These are phyloP conservation scores for Crematogaster levior DNA, from an alignment of 2,888 invertebrate genomes.

Conservation along the genomic window DNA sequence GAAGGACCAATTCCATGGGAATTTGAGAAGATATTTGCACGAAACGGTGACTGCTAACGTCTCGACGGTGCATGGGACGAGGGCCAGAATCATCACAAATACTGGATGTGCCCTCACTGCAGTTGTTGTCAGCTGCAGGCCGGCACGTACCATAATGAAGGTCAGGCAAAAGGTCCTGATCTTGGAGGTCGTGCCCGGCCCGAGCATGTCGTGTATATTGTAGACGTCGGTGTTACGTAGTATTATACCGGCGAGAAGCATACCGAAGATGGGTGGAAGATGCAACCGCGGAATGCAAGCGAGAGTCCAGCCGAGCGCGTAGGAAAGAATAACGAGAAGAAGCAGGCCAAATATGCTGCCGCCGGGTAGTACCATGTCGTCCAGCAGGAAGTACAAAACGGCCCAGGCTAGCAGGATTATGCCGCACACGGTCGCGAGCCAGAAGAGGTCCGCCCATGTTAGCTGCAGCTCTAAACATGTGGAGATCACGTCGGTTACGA, in stretches of 20 bases:
- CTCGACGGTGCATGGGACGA: conserved; percentile 81
- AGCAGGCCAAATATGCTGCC: conserved; percentile 77
- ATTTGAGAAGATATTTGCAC: conserved; percentile 75
- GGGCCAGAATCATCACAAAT: conserved; percentile 76
- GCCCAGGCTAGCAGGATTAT: conserved; percentile 72
- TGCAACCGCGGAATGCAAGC: conserved; percentile 78
- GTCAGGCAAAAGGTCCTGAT: conserved; percentile 81
- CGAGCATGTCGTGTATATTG: conserved; percentile 78
- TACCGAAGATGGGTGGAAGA: conserved; percentile 88
- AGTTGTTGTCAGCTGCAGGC: conserved; percentile 81
- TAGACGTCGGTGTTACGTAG: conserved; percentile 69
- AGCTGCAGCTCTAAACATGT: conserved; percentile 55
- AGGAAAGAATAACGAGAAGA: conserved; percentile 74
- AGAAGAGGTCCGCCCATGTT: conserved; percentile 79
- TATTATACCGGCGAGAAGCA: conserved; percentile 87
- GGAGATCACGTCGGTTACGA: conserved; percentile 72
- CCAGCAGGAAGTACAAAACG: conserved; percentile 76
- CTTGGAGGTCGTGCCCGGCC: conserved; percentile 69
- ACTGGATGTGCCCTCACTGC: conserved; percentile 75
- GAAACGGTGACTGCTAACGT: conserved; percentile 71
- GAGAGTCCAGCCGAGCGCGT: conserved; percentile 79
- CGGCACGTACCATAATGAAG: conserved; percentile 81
- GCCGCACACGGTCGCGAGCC: conserved; percentile 63
- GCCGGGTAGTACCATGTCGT: conserved; percentile 76
- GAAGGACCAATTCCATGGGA: conserved; percentile 82